These are phyloP conservation scores for Muscicapa striata DNA, from an alignment of 2,797 vertebrate species.

Conservation along the genomic window DNA sequence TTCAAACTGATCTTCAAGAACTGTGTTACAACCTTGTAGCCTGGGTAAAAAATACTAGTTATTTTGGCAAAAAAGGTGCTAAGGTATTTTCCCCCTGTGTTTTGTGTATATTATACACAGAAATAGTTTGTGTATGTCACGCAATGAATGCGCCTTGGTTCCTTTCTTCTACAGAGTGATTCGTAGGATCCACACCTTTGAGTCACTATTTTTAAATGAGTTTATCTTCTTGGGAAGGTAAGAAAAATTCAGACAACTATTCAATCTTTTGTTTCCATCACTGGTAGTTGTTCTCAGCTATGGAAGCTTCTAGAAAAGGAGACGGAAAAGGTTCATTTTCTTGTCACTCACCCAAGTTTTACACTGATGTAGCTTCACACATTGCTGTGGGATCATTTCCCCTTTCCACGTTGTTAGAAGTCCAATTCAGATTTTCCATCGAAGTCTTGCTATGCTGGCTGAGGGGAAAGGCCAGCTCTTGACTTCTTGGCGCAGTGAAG, in stretches of 20 bases:
- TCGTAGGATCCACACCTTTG: neutral
- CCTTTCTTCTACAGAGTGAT: neutral
- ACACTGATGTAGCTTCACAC: neutral
- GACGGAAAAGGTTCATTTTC: neutral
- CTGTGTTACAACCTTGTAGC: neutral
- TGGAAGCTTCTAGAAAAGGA: neutral
- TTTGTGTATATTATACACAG: neutral
- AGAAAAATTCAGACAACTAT: neutral
- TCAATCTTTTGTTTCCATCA: neutral
- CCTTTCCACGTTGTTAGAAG: rapidly evolving
- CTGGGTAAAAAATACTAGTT: neutral
- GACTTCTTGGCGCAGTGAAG: neutral
- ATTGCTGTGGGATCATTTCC: neutral
- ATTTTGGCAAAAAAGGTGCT: neutral
- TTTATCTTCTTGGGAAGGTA: neutral
- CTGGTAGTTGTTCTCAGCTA: neutral
- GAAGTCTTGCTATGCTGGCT: too few species aligned
- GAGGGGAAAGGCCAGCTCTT: neutral
- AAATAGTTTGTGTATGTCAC: neutral
- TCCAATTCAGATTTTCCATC: neutral
- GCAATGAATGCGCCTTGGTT: neutral
- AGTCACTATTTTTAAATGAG: neutral
- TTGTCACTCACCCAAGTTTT: neutral
- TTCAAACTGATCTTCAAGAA: neutral
- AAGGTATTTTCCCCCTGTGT: neutral